Base-by-base conservation (phyloP, 2,888 invertebrate genomes). In the Aporophyla lueneburgensis region DNA sequence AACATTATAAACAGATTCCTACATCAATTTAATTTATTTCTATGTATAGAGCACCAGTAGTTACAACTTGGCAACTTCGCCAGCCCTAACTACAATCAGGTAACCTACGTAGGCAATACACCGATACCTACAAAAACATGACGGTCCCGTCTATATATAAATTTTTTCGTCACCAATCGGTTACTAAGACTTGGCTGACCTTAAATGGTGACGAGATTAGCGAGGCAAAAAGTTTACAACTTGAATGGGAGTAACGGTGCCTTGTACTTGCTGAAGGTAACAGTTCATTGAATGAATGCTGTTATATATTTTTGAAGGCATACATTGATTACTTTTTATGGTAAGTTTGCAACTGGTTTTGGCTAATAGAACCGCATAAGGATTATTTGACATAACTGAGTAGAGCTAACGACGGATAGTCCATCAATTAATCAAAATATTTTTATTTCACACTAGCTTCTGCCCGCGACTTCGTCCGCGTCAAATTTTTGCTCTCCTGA, bases 121-220 rank as follows among this genome's bases (percentile, higher is more conserved):
- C 58, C 2, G 14, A 63, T 33, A 76, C 70, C n/a, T 24, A 81
- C 67, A 81, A 83, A 77, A 86, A 74, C 78, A 71, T 84, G 81
- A 87, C 88, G 46, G 61, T 27, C 58, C 43, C 46, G n/a, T 80
- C 86, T 87, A 85, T 86, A 82, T 80, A 74, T 82, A 87, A 33
- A 67, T 66, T 76, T 75, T 73, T 74, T 85, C 77, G 86, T 88
- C 87, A 87, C 78, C 80, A 68, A 76, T 76, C 71, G 78, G 67
- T 81, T 70, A 74, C 51, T 33, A 33, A 33, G 33, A 33, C 33
- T 65, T 1, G 56, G 7, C 66, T 74, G 67, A 69, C 87, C 88
- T 77, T 86, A 87, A 80, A 87, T 68, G 78, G 87, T 16, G 54
- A 54, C 33, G 51, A 76, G 75, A 82, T 82, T 83, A 79, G 69